Evolutionary conservation across 2,888 invertebrate species (phyloP).

Genomic region (Drosophila mayaguana): DNA sequence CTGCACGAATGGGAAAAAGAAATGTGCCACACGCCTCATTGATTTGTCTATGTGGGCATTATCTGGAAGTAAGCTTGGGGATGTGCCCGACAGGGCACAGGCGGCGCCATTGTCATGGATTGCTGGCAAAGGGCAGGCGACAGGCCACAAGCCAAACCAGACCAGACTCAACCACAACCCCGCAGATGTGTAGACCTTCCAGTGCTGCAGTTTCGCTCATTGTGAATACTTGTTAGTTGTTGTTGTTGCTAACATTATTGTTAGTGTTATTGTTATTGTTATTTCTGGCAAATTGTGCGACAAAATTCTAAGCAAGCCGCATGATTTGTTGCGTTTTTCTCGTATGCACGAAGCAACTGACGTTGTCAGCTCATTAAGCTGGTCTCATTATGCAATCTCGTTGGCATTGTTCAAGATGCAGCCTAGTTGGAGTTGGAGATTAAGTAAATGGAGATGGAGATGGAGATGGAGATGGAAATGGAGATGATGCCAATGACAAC

Average conservation of each 20-base stretch:
- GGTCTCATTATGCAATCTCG: slow-evolving; percentile 68
- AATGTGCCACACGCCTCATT: slow-evolving; percentile 8
- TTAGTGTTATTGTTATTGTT: slow-evolving; percentile 34
- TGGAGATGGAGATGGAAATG: not conserved
- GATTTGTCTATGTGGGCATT: not conserved
- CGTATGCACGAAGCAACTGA: slow-evolving; percentile 55
- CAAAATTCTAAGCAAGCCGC: slow-evolving; percentile 71
- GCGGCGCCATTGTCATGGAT: slow-evolving; percentile 39
- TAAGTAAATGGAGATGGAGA: not conserved
- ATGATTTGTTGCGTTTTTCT: slow-evolving; percentile 66
- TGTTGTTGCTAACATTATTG: slow-evolving; percentile 32
- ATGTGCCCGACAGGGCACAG: slow-evolving; percentile 6
- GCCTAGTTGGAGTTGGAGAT: slow-evolving; percentile 18
- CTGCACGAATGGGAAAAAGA: slow-evolving; percentile 45
- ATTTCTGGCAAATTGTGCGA: slow-evolving; percentile 61
- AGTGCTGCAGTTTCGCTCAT: slow-evolving; percentile 18
- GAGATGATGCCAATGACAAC: slow-evolving; percentile 9
- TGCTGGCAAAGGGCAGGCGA: slow-evolving; percentile 13
- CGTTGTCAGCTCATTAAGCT: slow-evolving; percentile 70
- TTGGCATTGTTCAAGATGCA: slow-evolving; percentile 63
- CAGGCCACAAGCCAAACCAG: not conserved
- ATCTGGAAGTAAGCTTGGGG: slow-evolving; percentile 5
- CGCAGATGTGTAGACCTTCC: slow-evolving; percentile 31
- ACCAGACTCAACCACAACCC: slow-evolving; percentile 6
- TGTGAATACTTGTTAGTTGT: slow-evolving; percentile 29